Percentiles rank a stretch among this genome's conserved stretches.
These are phyloP conservation scores for Drosophila santomea DNA, from an alignment of 1,140 invertebrate genomes.

Conservation along the genomic window DNA sequence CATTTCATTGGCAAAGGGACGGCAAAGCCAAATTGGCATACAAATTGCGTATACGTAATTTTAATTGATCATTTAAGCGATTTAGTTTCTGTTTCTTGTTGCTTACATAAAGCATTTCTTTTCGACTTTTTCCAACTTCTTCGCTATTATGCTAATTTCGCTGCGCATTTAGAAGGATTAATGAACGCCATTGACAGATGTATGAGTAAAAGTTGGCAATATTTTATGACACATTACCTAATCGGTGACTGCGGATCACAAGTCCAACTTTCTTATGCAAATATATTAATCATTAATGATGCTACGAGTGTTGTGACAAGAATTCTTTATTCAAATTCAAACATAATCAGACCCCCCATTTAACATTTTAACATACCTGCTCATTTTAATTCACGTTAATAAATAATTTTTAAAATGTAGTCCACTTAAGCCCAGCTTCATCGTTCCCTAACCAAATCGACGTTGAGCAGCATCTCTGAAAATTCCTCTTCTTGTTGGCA, in stretches of 20 bases:
- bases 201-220: slow-evolving; percentile 45
- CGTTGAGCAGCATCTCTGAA: background rate
- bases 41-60: slow-evolving; percentile 72
- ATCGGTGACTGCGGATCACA: slow-evolving; percentile 11
- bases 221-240: slow-evolving; percentile 36
- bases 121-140: background rate
- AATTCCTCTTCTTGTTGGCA: slow-evolving; percentile 14
- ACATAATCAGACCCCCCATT: too few species aligned
- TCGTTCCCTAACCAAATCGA: too few species aligned
- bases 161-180: slow-evolving; percentile 58
- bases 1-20: slow-evolving; percentile 58
- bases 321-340: background rate
- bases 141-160: slow-evolving; percentile 49
- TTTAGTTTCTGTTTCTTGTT: slow-evolving; percentile 59
- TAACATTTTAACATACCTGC: too few species aligned
- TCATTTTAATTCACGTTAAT: too few species aligned
- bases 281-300: background rate
- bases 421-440: too few species aligned
- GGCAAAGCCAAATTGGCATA: slow-evolving; percentile 59
- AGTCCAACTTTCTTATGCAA: slow-evolving; percentile 13
- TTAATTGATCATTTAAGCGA: slow-evolving; percentile 75
- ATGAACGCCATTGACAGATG: slow-evolving; percentile 23
- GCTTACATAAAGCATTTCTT: slow-evolving; percentile 54
- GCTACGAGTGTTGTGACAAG: background rate
- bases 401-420: too few species aligned